Percentiles rank a stretch among this genome's conserved stretches.
phyloP scores from a whole-genome alignment of 2,888 invertebrate genomes.

The Parapristionchus giblindavisi region DNA sequence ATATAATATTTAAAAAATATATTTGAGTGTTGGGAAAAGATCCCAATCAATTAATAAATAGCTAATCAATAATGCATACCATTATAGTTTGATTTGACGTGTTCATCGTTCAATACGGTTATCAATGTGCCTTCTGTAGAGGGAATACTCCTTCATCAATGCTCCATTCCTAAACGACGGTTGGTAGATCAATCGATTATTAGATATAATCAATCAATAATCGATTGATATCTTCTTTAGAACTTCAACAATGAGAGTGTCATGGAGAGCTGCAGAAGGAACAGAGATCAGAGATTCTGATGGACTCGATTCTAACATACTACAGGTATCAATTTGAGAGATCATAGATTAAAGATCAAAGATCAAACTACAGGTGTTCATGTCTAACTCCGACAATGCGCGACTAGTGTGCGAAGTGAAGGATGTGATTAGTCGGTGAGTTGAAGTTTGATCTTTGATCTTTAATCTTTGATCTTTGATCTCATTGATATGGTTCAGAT shows the following conservation, averaged over 20 bases:
- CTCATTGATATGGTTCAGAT: no score
- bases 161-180: conserved; percentile 47
- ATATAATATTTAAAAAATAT: no score
- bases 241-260: conserved; percentile 49
- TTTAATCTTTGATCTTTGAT: conserved; percentile 2
- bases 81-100: conserved; percentile 17
- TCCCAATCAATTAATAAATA: no score
- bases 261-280: conserved; percentile 62
- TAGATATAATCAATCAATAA: neutral
- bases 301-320: conserved; percentile 61
- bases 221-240: neutral
- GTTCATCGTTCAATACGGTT: conserved; percentile 39
- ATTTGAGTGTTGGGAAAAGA: no score
- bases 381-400: conserved; percentile 49
- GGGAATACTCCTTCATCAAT: conserved; percentile 62
- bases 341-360: neutral
- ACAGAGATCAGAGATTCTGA: conserved; percentile 63
- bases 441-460: neutral
- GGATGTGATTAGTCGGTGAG: conserved; percentile 48
- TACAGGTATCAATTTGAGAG: conserved; percentile 48
- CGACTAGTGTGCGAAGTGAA: conserved; percentile 49
- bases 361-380: conserved; percentile 48
- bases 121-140: conserved; percentile 63
- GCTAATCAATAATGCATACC: neutral
- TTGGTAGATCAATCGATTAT: neutral